A percentile compares a stretch with the other conserved stretches of the same genome.
phyloP scores from a whole-genome alignment of 2,113 vertebrate genomes.

The Dipodomys spectabilis region DNA sequence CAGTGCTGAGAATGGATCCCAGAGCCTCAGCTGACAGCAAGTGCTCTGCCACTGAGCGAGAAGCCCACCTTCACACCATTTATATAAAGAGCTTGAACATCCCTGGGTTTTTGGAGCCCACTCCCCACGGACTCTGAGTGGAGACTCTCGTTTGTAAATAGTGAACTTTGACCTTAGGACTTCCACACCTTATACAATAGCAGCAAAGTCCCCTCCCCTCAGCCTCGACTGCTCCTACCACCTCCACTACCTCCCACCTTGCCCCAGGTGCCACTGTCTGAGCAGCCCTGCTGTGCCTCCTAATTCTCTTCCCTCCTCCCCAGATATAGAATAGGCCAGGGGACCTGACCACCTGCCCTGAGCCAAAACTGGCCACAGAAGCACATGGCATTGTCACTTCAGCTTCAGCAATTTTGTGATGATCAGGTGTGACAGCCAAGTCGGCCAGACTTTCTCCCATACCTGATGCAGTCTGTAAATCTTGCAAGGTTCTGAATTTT shows the following conservation, averaged over 20 bases:
- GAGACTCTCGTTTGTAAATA: not conserved
- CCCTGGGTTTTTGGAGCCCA: not conserved
- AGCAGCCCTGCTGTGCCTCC: rapidly evolving
- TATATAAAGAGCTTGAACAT: not conserved
- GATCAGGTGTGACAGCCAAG: not conserved
- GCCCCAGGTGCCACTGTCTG: rapidly evolving
- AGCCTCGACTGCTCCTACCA: too few species aligned
- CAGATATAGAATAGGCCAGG: rapidly evolving
- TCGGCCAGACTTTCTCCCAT: not conserved
- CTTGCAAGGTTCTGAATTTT: not conserved
- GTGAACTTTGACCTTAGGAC: not conserved
- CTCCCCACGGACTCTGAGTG: not conserved
- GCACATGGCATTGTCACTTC: not conserved
- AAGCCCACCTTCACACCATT: not conserved
- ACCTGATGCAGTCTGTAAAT: not conserved
- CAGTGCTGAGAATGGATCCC: too few species aligned
- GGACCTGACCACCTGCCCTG: too few species aligned
- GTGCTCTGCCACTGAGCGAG: too few species aligned
- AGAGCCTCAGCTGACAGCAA: too few species aligned
- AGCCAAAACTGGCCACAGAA: too few species aligned
- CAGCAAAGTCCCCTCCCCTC: too few species aligned
- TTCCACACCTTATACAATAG: rapidly evolving
- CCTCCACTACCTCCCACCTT: not conserved
- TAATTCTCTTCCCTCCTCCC: not conserved
- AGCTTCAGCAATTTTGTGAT: not conserved